Evolutionary conservation across 2,113 vertebrate genomes (phyloP), one percentile per base, ranked within the genome.

Genomic region (Paradoxurus hermaphroditus): DNA sequence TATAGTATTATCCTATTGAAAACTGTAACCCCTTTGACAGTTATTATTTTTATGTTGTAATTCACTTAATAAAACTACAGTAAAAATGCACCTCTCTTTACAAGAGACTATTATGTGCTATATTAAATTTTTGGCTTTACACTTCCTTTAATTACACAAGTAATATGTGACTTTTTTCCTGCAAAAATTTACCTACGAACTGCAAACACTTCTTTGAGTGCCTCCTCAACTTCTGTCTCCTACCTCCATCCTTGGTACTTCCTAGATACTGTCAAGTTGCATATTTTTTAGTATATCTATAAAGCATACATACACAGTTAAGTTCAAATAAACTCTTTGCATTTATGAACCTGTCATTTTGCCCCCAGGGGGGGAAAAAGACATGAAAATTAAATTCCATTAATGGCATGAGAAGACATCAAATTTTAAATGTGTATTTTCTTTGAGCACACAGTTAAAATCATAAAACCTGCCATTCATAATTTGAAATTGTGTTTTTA

Each of bases 391-490:
- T 96, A 49, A 85, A 68, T 91, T 86, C 1, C 19, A 41, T 63
- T 94, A 59, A 72, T 77, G 14, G 3, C 90, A 67, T 68, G 21
- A 87, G 53, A 91, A 72, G 72, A 72, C 34, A 84, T 79, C 25
- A 67, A 63, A 59, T 75, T 56, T 85, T 86, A 84, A 96, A 77
- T 89, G 21, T 23, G 0, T 73, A 92, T 98, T 65, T 97, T 21
- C 72, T 65, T 78, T 75, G 86, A 94, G 65, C 4, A 63, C 36
- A 73, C 10, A 36, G 12, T 53, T 68, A 94, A 86, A 97, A 86
- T 93, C 16, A 49, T 36, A 73, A 14, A 0, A 11, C 36, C 1
- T 84, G 41, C 23, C 36, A 56, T 9, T 94, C 73, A 81, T n/a
- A 93, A 97, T 75, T 4, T 4, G 11, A 97, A 97, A 78, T 67